Evolutionary conservation across 64 coral and sea anemone species (phyloP).

Genomic region (Dendronephthya gigantea): DNA sequence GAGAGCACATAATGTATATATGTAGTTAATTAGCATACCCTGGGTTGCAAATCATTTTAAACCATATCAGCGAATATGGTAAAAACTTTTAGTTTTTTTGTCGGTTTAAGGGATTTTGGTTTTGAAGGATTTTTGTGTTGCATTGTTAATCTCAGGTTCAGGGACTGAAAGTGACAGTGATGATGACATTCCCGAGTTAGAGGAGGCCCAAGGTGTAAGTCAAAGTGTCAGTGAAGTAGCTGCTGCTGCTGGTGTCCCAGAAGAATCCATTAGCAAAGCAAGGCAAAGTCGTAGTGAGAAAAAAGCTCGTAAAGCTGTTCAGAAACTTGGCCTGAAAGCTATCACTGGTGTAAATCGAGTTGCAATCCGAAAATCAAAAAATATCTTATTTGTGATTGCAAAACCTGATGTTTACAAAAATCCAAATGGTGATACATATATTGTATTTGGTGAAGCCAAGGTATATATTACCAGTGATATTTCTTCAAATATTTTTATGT

Average conservation of each 20-base stretch:
- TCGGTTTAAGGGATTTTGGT: too few relatives aligned
- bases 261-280: constrained; percentile 82
- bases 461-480: too few relatives aligned
- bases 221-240: constrained; percentile 56
- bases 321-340: constrained; percentile 81
- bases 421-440: constrained; percentile 77
- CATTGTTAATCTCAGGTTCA: constrained; percentile 36
- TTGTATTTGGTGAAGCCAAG: constrained; percentile 99
- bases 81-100: background rate
- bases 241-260: constrained; percentile 58
- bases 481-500: too few relatives aligned
- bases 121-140: too few relatives aligned
- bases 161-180: constrained; percentile 99
- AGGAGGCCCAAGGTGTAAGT: constrained; percentile 54
- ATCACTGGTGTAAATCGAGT: constrained; percentile 73
- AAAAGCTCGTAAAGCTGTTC: constrained; percentile 77
- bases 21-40: too few relatives aligned
- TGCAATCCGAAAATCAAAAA: constrained; percentile 96
- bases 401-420: constrained; percentile 88
- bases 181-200: constrained; percentile 79
- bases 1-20: background rate
- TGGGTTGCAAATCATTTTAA: background rate
- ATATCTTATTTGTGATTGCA: constrained; percentile 87
- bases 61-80: too few relatives aligned
- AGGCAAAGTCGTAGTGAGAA: constrained; percentile 95